These are phyloP conservation scores for Larimichthys polyactis DNA, from an alignment of 2,113 vertebrate genomes.

Conservation along the genomic window DNA sequence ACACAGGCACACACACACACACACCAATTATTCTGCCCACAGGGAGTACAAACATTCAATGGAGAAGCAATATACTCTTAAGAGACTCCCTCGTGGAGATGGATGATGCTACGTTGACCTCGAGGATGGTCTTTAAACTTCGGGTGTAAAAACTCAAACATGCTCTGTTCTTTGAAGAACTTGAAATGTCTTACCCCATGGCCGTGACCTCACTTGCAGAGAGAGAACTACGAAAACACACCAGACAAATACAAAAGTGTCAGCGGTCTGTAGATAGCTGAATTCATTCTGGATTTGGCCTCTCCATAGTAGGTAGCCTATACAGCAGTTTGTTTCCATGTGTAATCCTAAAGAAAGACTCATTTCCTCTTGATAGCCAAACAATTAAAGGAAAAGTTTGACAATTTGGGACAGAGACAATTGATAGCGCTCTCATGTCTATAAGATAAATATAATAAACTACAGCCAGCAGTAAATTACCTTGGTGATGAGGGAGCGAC, in stretches of 20 bases:
- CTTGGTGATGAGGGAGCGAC: no score
- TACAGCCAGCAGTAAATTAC: no score
- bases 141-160: conserved; percentile 13
- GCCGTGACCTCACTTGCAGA: conserved; percentile 21
- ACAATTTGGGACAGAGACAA: no score
- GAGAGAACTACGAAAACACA: conserved; percentile 5
- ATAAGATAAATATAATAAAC: no score
- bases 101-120: conserved; percentile 44
- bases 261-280: background rate
- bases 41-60: conserved; percentile 41
- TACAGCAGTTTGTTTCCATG: no score
- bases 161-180: conserved; percentile 30
- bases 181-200: conserved; percentile 30
- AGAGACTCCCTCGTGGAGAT: conserved; percentile 31
- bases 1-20: background rate
- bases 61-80: conserved; percentile 49
- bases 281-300: background rate
- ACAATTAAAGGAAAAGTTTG: no score
- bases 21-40: conserved; percentile 28
- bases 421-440: no score
- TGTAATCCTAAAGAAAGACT: no score
- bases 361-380: no score
- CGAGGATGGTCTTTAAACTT: conserved; percentile 40
- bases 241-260: background rate
- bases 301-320: background rate